Percentiles rank a stretch among this genome's conserved stretches.
Evolutionary conservation across 2,113 vertebrate species (phyloP).

Genomic region (Hypanus sabinus): DNA sequence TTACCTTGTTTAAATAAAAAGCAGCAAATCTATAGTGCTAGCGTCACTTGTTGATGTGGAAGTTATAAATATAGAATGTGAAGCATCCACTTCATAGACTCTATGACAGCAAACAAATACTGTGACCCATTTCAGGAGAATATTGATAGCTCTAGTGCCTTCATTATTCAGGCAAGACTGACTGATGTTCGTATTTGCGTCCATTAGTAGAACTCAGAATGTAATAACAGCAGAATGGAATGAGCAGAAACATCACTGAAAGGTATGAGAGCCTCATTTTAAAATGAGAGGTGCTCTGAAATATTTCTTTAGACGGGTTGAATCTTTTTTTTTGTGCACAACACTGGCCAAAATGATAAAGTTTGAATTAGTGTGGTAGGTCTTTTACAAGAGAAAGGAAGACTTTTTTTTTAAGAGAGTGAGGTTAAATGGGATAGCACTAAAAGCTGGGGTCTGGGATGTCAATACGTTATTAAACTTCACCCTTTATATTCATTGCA

Average conservation of each 20-base stretch:
- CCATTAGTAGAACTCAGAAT: background rate
- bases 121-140: background rate
- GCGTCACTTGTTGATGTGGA: constrained; percentile 5
- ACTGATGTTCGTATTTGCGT: constrained; percentile 4
- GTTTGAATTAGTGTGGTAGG: no score
- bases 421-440: no score
- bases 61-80: constrained; percentile 21
- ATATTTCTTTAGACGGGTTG: background rate
- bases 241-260: background rate
- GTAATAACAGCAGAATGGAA: background rate
- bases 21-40: background rate
- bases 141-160: background rate
- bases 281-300: background rate
- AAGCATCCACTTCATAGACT: background rate
- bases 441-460: no score
- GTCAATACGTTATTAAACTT: no score
- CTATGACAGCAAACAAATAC: background rate
- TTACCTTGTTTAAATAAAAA: background rate
- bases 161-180: constrained; percentile 21
- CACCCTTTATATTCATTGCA: no score
- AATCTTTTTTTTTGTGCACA: background rate
- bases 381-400: no score
- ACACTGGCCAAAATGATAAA: background rate
- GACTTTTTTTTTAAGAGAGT: no score
- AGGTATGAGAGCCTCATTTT: background rate